These are phyloP conservation scores for Parnassius glacialis DNA, from an alignment of 2,888 invertebrate species.

Conservation along the genomic window DNA sequence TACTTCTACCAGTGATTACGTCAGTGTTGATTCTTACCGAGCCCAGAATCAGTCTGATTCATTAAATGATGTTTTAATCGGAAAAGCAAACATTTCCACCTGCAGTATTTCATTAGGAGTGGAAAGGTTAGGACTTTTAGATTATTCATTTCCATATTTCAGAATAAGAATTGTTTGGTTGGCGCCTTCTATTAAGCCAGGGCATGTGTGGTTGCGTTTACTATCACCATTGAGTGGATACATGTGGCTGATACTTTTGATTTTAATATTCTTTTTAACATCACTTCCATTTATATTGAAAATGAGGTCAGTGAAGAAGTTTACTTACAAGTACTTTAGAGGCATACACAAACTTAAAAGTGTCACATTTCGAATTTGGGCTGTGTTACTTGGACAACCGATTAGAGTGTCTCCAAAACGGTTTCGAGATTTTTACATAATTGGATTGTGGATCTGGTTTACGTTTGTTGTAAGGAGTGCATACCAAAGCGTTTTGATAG, in stretches of 20 bases:
- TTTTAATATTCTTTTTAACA: conserved; percentile 49
- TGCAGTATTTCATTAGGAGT: conserved; percentile 56
- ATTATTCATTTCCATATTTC: conserved; percentile 59
- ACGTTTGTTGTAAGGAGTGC: conserved; percentile 62
- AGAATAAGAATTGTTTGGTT: conserved; percentile 59
- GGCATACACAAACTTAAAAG: conserved; percentile 48
- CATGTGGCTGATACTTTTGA: conserved; percentile 53
- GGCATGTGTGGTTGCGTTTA: conserved; percentile 56
- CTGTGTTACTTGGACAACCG: conserved; percentile 58
- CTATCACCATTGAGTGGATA: conserved; percentile 60
- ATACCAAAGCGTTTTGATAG: conserved; percentile 64
- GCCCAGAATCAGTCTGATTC: conserved; percentile 62
- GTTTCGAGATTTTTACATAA: conserved; percentile 63
- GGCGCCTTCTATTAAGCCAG: conserved; percentile 53
- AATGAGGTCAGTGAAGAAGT: conserved; percentile 43
- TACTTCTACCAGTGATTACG: conserved; percentile 51
- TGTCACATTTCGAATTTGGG: conserved; percentile 56
- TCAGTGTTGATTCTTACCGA: conserved; percentile 56
- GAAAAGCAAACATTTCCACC: conserved; percentile 57
- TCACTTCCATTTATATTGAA: conserved; percentile 50
- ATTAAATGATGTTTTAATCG: conserved; percentile 55
- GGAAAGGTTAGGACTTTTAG: conserved; percentile 50
- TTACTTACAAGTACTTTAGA: conserved; percentile 49
- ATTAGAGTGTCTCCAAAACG: conserved; percentile 50
- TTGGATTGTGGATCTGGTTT: conserved; percentile 63